A percentile compares a stretch with the other conserved stretches of the same genome.
phyloP scores from a whole-genome alignment of 2,113 vertebrate genomes.

The Perognathus longimembris region DNA sequence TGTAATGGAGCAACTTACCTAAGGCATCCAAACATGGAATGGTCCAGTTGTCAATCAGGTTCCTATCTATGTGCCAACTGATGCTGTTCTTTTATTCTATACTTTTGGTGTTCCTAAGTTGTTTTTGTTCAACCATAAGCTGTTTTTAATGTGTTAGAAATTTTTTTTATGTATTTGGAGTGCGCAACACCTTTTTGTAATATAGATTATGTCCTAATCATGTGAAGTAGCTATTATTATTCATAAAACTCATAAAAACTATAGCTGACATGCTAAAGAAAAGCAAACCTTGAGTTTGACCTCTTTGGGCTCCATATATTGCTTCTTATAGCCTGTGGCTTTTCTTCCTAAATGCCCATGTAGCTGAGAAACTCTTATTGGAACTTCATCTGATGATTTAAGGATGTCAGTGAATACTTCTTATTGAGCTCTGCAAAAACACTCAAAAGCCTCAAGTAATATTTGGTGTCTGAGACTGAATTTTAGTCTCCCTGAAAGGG shows the following conservation, averaged over 20 bases:
- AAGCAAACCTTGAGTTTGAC: constrained; percentile 11
- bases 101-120: neutral
- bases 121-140: neutral
- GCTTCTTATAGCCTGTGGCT: neutral
- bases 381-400: neutral
- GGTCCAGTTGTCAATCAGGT: neutral
- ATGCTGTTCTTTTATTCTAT: neutral
- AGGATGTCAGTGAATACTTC: neutral
- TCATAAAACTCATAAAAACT: neutral
- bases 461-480: neutral
- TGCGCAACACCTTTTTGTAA: neutral
- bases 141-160: neutral
- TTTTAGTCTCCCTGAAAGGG: constrained; percentile 13
- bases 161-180: neutral
- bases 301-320: neutral
- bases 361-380: neutral
- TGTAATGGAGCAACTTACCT: neutral
- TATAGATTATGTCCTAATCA: neutral
- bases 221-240: neutral
- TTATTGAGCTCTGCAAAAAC: neutral
- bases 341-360: neutral
- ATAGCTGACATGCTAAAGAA: neutral
- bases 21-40: neutral
- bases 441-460: neutral
- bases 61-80: neutral